These are phyloP conservation scores for Siniperca chuatsi DNA, from an alignment of 2,113 vertebrate species.

Conservation along the genomic window DNA sequence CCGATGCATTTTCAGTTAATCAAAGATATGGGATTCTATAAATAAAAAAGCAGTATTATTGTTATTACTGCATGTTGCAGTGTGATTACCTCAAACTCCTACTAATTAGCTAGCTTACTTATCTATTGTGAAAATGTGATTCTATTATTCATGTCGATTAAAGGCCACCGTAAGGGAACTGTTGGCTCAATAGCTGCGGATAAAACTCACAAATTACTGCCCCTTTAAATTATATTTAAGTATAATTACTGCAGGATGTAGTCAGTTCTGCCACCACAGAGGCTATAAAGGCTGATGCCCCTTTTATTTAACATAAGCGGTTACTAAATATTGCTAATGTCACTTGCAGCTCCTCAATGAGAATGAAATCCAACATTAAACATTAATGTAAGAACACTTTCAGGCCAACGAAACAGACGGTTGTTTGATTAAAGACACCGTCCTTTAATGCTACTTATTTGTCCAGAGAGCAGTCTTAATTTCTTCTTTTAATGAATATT, in stretches of 20 bases:
- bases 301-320: conserved; percentile 4
- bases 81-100: conserved; percentile 24
- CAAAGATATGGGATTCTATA: background rate
- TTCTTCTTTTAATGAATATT: conserved; percentile 11
- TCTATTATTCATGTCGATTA: conserved; percentile 35
- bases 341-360: background rate
- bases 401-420: conserved; percentile 2
- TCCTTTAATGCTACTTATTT: background rate
- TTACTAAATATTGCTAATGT: background rate
- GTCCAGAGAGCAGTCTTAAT: background rate
- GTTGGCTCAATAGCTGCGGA: conserved; percentile 7
- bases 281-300: background rate
- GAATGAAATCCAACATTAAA: background rate
- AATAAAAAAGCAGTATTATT: conserved; percentile 35
- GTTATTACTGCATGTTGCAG: conserved; percentile 20
- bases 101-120: conserved; percentile 34
- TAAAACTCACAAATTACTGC: conserved; percentile 15
- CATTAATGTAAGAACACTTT: background rate
- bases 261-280: background rate
- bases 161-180: conserved; percentile 30
- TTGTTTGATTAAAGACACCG: background rate
- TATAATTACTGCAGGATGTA: background rate
- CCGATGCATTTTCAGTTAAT: background rate
- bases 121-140: conserved; percentile 40
- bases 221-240: conserved; percentile 17